These are phyloP conservation scores for Dermatophagoides farinae DNA, from an alignment of 1,140 invertebrate species.

Conservation along the genomic window DNA sequence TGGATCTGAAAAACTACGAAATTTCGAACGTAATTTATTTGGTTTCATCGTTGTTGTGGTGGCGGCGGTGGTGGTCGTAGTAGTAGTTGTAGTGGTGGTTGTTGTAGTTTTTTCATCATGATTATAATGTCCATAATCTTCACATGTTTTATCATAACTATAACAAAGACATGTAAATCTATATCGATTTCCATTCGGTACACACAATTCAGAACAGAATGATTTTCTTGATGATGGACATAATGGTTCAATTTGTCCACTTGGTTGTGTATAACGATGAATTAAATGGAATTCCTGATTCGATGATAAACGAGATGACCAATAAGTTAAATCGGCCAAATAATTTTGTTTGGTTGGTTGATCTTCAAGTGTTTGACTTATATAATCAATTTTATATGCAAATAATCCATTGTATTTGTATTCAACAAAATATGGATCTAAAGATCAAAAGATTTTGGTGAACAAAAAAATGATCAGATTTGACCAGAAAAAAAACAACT, in stretches of 20 bases:
- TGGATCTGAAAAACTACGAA: no score
- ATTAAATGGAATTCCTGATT: neutral
- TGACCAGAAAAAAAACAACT: neutral
- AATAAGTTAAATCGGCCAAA: neutral
- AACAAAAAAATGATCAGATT: neutral
- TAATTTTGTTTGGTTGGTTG: neutral
- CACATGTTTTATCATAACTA: neutral
- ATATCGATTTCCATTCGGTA: neutral
- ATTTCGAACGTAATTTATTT: no score
- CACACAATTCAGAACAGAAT: neutral
- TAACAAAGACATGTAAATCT: neutral
- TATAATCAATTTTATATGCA: no score
- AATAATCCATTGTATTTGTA: neutral
- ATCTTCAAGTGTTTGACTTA: neutral
- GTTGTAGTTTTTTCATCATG: neutral
- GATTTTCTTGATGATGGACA: neutral
- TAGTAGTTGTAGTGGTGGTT: no score
- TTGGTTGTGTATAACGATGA: neutral
- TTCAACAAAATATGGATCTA: neutral
- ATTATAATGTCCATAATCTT: neutral
- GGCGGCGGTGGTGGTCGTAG: no score
- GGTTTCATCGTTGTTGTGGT: no score
- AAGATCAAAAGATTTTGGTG: neutral
- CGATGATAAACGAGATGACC: no score
- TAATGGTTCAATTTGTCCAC: neutral